phyloP scores from a whole-genome alignment of 1,140 invertebrate genomes.

The Hyles euphorbiae region DNA sequence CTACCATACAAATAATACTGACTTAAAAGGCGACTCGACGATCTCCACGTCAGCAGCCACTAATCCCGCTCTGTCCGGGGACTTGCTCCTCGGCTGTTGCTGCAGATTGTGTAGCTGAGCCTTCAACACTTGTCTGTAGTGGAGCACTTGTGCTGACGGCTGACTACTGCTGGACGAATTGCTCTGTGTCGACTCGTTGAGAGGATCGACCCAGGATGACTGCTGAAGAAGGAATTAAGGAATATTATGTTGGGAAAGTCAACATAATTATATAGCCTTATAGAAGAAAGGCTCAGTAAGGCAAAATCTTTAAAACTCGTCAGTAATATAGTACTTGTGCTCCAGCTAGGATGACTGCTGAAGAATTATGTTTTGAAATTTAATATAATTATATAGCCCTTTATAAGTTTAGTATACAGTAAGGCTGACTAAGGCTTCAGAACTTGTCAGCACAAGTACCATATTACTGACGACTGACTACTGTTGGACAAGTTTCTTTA shows the following conservation, averaged over 20 bases:
- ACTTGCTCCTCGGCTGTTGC: slow-evolving; percentile 19
- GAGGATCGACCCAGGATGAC: slow-evolving; percentile 46
- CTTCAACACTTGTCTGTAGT: slow-evolving; percentile 58
- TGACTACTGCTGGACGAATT: slow-evolving; percentile 40
- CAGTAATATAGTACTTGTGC: slow-evolving; percentile 58
- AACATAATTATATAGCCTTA: background rate
- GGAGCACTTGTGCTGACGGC: slow-evolving; percentile 51
- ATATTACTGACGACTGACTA: slow-evolving; percentile 41
- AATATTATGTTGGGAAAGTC: background rate
- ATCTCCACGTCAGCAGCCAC: slow-evolving; percentile 54
- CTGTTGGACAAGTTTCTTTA: slow-evolving; percentile 40
- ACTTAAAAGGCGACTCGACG: slow-evolving; percentile 59
- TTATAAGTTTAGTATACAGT: background rate
- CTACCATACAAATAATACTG: slow-evolving; percentile 21
- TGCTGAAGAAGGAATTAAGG: background rate
- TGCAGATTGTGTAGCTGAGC: slow-evolving; percentile 50
- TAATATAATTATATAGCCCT: background rate
- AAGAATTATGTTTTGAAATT: background rate
- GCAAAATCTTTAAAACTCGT: slow-evolving; percentile 55
- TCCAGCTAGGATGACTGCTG: slow-evolving; percentile 42
- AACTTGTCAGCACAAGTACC: no score
- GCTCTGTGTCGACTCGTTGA: slow-evolving; percentile 51
- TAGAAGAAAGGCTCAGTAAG: background rate
- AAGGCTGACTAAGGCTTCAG: slow-evolving; percentile 47
- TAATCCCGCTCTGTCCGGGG: slow-evolving; percentile 37